Evolutionary conservation across 2,797 vertebrate species (phyloP).

Genomic region (Ctenopoma kingsleyae): DNA sequence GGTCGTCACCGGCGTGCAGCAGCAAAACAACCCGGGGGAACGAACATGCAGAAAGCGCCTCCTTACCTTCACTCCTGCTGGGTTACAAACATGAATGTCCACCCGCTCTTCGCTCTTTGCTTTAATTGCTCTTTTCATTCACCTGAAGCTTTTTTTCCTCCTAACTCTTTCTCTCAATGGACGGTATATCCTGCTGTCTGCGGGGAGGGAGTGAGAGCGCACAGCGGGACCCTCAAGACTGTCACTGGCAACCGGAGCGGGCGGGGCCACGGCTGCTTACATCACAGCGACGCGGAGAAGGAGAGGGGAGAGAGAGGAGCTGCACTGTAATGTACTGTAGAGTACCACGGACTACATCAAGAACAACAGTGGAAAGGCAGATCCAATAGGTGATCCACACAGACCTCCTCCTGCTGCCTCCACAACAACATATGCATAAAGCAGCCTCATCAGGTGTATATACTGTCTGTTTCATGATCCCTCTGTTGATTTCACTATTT

Average conservation of each 20-base stretch:
- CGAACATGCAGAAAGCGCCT: constrained; percentile 20
- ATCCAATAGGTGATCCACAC: too few species aligned
- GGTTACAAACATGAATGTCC: constrained; percentile 62
- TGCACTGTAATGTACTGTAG: constrained; percentile 38
- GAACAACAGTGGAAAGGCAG: neutral
- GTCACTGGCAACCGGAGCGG: constrained; percentile 65
- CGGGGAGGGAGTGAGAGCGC: constrained; percentile 61
- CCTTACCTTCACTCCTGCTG: constrained; percentile 78
- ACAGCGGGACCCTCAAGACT: constrained; percentile 74
- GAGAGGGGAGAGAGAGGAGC: neutral
- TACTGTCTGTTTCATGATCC: too few species aligned
- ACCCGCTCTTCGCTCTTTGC: constrained; percentile 3
- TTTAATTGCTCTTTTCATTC: constrained; percentile 12
- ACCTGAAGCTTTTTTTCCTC: constrained; percentile 29
- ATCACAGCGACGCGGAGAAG: constrained; percentile 52
- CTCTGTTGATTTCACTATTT: too few species aligned
- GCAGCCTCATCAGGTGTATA: too few species aligned
- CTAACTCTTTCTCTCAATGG: constrained; percentile 33
- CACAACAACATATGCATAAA: too few species aligned
- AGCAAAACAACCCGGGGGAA: neutral
- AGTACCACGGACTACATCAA: constrained; percentile 23
- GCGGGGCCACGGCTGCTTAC: constrained; percentile 74
- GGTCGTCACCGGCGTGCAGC: neutral
- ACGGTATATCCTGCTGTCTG: constrained; percentile 60
- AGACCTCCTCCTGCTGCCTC: too few species aligned